Evolutionary conservation across 2,888 invertebrate genomes (phyloP).

Genomic region (Lochmaea capreae): DNA sequence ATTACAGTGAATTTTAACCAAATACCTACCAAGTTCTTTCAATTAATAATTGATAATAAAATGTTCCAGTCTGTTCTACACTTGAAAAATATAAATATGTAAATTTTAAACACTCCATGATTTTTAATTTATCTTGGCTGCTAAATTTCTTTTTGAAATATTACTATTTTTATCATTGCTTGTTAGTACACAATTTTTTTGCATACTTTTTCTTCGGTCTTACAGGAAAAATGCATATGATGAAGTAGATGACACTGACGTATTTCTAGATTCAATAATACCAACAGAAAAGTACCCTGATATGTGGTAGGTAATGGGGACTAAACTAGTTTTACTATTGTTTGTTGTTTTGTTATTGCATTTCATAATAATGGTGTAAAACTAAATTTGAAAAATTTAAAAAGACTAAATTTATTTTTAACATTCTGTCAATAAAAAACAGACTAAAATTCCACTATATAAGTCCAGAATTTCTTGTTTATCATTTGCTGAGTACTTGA

Average conservation of each 20-base stretch:
- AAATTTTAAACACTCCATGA: background rate
- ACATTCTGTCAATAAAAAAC: background rate
- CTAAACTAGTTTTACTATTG: slow-evolving; percentile 4
- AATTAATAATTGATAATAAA: no score
- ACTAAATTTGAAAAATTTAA: background rate
- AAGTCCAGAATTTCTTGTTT: no score
- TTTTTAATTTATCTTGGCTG: background rate
- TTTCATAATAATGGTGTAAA: slow-evolving; percentile 1
- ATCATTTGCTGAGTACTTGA: no score
- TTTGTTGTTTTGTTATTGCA: slow-evolving; percentile 13
- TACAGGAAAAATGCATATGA: slow-evolving; percentile 28
- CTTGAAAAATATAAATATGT: background rate
- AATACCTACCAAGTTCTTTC: no score
- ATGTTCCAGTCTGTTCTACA: no score
- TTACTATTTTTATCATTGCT: background rate
- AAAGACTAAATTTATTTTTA: no score
- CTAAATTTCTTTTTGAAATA: background rate
- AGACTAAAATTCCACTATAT: background rate
- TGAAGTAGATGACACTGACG: slow-evolving; percentile 22
- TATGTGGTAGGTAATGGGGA: slow-evolving; percentile 30
- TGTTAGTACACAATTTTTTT: slow-evolving; percentile 16
- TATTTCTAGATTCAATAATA: slow-evolving; percentile 23
- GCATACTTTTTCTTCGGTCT: slow-evolving; percentile 23
- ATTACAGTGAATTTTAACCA: no score
- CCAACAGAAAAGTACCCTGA: slow-evolving; percentile 33